These are phyloP conservation scores for Alosa alosa DNA, from an alignment of 2,113 vertebrate species.

Conservation along the genomic window DNA sequence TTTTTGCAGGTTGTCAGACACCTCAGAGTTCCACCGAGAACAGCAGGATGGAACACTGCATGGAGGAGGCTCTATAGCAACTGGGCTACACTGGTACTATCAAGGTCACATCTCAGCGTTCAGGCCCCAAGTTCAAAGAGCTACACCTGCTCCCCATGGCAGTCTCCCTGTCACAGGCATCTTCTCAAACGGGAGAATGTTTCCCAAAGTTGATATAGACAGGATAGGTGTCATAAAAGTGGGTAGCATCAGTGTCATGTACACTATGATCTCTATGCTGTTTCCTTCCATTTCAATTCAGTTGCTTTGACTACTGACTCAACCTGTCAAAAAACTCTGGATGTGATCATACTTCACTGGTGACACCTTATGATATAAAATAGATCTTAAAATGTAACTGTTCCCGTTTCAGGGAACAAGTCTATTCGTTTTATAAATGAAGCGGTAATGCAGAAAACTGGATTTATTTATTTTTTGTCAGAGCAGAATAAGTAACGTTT, in stretches of 20 bases:
- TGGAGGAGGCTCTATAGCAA: not conserved
- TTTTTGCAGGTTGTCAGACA: conserved; percentile 11
- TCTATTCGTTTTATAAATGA: not conserved
- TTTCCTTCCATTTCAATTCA: not conserved
- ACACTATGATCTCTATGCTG: not conserved
- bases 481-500: not conserved
- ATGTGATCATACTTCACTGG: not conserved
- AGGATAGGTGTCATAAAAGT: not conserved
- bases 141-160: not conserved
- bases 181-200: not conserved
- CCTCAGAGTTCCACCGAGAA: not conserved
- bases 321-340: not conserved
- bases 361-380: not conserved
- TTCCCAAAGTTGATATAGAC: not conserved
- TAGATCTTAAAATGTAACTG: not conserved
- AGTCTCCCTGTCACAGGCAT: not conserved
- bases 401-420: not conserved
- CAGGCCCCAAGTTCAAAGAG: not conserved
- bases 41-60: not conserved
- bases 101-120: not conserved
- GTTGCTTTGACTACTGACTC: conserved; percentile 6
- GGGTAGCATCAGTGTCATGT: not conserved
- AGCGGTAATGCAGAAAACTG: not conserved
- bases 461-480: not conserved
- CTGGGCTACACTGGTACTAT: not conserved